Base-by-base conservation (phyloP, 2,797 vertebrate species). In the Lepidocolaptes lacrymiger region DNA sequence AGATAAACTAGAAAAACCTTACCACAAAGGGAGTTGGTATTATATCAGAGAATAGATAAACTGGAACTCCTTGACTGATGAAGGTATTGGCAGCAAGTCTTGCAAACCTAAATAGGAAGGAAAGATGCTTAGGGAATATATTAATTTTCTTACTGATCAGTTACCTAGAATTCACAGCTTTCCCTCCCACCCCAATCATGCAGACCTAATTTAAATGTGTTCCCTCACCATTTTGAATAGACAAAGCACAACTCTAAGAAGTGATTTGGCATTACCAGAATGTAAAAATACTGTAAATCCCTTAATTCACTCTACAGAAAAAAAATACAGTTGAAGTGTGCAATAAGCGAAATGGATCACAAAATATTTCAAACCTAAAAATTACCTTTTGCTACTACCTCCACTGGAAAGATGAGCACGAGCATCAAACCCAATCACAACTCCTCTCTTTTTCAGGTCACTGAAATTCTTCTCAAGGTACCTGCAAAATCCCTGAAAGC, bases 21-120 rank as follows among this genome's bases (percentile, higher is more conserved):
- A 99, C 99, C 98, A 99, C 99, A 94, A 99, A 99, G 22, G 99
- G 99, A 37, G 99, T 99, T 12, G 99, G 99, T 26, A 98, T 99
- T 96, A 99, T 98, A 80, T 98, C 98, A 88, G 98, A 98, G 96
- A 99, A 99, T 39, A 99, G 98, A 96, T 99, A 97, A 61, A 99
- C 99, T 7, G 99, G 99, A 68, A 99, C 96, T 9, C 98, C 98
- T 69, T 98, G 98, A 96, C 98, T 99, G 96, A 99, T 96, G 77
- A 99, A 99, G 1, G 98, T 98, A 16, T 98, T 98, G 7, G 99
- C 98, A 83, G 99, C 98, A 66, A 99, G 98, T 74, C 96, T 97
- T 91, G 99, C 98, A 64, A 99, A 99, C 77, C 98, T 98, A 78
- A 88, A 74, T 3, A 82, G 44, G 3, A 54, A 92, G 63, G 82